Base-by-base conservation (phyloP, 2,113 vertebrate species). In the Oreamnos americanus region DNA sequence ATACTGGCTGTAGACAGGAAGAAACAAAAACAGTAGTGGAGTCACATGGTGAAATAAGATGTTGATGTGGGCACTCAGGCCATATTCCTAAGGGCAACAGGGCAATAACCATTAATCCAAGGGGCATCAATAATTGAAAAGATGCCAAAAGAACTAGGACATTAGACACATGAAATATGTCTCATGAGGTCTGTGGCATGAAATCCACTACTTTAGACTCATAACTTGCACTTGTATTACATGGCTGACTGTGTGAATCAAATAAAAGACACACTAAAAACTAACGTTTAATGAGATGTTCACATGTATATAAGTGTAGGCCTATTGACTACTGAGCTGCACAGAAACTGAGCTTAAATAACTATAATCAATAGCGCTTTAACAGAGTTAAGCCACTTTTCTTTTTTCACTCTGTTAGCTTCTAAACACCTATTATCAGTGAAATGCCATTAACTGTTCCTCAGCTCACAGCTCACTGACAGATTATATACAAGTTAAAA, bases 101-200 rank as follows among this genome's bases (percentile, higher is more conserved):
- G 51, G 85, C 81, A 96, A 85, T 93, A 91, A 53, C 33, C 78
- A 53, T 43, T 49, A 49, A 86, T 87, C 26, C 91, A 92, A 91
- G 64, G 49, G 49, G 28, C 13, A 71, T 95, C 57, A 95, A 94
- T 92, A 95, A 95, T 62, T 92, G 88, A 97, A 96, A 92, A 87
- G 84, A 23, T 17, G 2, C 71, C 51, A 33, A 45, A 64, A 67
- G 79, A 58, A 90, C 15, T 21, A 62, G 64, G 90, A 39, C 58
- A 23, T 13, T 0, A 23, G 17, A 4, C 33, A 13, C 3, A 25
- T 25, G 23, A 53, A 83, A 39, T 76, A 47, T 30, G 10, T 76
- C 67, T 57, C 45, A 0, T 74, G 74, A 64, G 51, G 23, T 60
- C 82, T 87, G 78, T 1, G 79, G n/a, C 55, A 2, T 78, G 60